Percentiles rank a stretch among this genome's conserved stretches.
phyloP scores from a whole-genome alignment of 2,888 invertebrate genomes.

The Teleogryllus oceanicus region DNA sequence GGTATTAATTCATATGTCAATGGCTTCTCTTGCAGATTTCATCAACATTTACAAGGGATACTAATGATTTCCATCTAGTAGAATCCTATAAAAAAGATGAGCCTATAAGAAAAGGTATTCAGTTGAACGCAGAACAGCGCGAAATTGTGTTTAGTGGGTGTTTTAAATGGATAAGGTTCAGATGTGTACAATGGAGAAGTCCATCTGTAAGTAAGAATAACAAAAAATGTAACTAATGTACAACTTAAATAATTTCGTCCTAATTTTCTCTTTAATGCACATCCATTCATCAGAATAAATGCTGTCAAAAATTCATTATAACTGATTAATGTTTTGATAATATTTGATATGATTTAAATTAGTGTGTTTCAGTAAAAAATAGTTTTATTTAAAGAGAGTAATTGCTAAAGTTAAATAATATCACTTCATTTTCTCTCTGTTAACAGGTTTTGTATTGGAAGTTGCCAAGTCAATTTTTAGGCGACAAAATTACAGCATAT shows the following conservation, averaged over 20 bases:
- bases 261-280: too few species aligned
- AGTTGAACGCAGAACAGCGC: slow-evolving; percentile 53
- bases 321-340: too few species aligned
- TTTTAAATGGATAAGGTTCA: slow-evolving; percentile 42
- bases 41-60: slow-evolving; percentile 54
- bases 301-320: too few species aligned
- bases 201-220: too few species aligned
- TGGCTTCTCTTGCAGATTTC: slow-evolving; percentile 47
- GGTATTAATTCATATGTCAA: too few species aligned
- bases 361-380: too few species aligned
- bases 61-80: slow-evolving; percentile 57
- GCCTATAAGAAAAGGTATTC: slow-evolving; percentile 52
- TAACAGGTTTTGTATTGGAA: slow-evolving; percentile 76
- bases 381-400: too few species aligned
- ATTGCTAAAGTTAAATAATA: too few species aligned
- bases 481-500: slow-evolving; percentile 85
- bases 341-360: too few species aligned
- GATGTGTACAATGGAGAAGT: neutral
- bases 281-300: too few species aligned
- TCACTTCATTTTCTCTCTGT: slow-evolving; percentile 9
- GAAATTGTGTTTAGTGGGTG: slow-evolving; percentile 63
- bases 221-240: too few species aligned
- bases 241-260: too few species aligned
- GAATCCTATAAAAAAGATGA: slow-evolving; percentile 50
- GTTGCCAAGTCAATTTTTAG: slow-evolving; percentile 73